Evolutionary conservation across 2,797 vertebrate species (phyloP).

Genomic region (Channallabes apus): DNA sequence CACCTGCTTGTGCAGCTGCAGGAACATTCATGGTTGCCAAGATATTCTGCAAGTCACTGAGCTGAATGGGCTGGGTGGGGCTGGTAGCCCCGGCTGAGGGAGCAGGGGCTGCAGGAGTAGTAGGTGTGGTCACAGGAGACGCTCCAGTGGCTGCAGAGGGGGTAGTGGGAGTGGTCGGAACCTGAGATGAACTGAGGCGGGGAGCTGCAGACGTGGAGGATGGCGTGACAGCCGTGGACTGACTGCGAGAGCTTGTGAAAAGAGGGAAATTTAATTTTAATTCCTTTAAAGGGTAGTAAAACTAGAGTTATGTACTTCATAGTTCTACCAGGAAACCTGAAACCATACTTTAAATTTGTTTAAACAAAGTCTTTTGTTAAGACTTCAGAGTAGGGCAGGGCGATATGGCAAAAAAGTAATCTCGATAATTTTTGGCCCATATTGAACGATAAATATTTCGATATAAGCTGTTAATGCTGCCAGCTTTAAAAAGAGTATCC

Average conservation of each 20-base stretch:
- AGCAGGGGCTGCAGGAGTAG: constrained; percentile 75
- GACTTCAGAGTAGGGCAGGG: too few species aligned
- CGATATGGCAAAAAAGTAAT: too few species aligned
- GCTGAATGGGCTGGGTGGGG: constrained; percentile 89
- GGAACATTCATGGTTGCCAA: constrained; percentile 96
- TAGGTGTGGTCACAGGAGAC: constrained; percentile 78
- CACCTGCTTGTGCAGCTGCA: constrained; percentile 80
- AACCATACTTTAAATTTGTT: background rate
- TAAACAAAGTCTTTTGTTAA: background rate
- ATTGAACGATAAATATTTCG: too few species aligned
- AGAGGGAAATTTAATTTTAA: background rate
- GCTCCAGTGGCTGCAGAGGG: constrained; percentile 70
- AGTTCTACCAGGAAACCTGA: background rate
- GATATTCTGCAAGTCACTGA: constrained; percentile 97
- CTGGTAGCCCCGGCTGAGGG: constrained; percentile 78
- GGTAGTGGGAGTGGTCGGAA: constrained; percentile 68
- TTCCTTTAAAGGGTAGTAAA: background rate
- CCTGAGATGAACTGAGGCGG: constrained; percentile 68
- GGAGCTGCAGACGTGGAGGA: constrained; percentile 73
- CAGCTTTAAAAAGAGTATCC: too few species aligned
- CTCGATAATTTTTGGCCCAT: too few species aligned
- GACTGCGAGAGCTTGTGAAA: constrained; percentile 82
- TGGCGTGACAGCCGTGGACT: constrained; percentile 85
- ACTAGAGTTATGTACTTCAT: background rate
- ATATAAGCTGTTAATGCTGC: too few species aligned